Base-by-base conservation (phyloP, 2,113 vertebrate genomes). In the Pangasianodon gigas region DNA sequence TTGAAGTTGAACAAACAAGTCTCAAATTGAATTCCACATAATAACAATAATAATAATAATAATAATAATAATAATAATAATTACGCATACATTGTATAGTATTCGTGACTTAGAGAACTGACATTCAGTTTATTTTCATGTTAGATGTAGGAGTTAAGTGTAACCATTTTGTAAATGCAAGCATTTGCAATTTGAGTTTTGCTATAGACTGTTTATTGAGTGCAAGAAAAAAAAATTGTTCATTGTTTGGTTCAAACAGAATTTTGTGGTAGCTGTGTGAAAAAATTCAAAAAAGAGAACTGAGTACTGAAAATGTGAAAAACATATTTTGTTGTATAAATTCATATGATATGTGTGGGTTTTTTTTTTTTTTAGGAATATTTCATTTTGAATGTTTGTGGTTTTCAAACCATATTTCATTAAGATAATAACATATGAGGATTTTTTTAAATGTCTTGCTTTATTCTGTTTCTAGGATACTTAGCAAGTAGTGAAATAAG, bases 301-400 rank as follows among this genome's bases (percentile, higher is more conserved):
- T 44, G 1, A 21, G 9, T 48, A 26, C 41, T 48, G 8, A 77
- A 77, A 77, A 77, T 74, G 18, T 41, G 16, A 75, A 75, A 24
- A 18, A 71, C 4, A 44, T 67, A 18, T 2, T 69, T 69, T 69
- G 26, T 69, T 69, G 69, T 16, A 41, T 74, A 41, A 16, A 69
- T 80, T 87, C 85, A 79, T 54, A 58, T 91, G 62, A 84, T 85
- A 91, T 84, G 92, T 85, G 56, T 67, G 90, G 1, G 37, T 37
- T 37, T 37, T 37, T 16, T 32, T n/a, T 14, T 86, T 75, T 16
- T 32, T 13, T 26, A 69, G 10, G 65, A 32, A 32, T 69, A 32
- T 16, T 69, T 69, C 13, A 32, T 16, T 69, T 69, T 69, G n/a
- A 16, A 37, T 44, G 6, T 80, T 79, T 51, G 13, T 51, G 44